These are phyloP conservation scores for Cryptosula pallasiana DNA, from an alignment of 2,888 invertebrate species.

Conservation along the genomic window DNA sequence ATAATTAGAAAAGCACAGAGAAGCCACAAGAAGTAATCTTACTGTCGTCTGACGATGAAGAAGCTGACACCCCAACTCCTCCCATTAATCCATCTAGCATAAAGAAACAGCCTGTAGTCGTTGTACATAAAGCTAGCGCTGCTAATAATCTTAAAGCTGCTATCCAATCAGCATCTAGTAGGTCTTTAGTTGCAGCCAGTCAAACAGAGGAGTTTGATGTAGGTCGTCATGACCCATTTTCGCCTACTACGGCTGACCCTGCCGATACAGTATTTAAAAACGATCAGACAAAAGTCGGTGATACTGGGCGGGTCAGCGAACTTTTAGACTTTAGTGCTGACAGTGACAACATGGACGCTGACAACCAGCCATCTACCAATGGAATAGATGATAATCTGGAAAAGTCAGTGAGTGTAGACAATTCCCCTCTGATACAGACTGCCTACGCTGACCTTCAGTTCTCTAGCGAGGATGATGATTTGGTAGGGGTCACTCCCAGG, in stretches of 20 bases:
- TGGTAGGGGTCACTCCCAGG: constrained; percentile 6
- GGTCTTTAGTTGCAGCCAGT: background rate
- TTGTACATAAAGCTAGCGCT: no score
- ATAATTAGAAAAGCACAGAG: background rate
- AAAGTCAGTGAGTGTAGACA: background rate
- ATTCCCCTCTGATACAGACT: background rate
- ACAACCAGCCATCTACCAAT: background rate
- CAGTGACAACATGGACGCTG: background rate
- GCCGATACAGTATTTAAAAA: background rate
- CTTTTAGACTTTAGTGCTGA: background rate
- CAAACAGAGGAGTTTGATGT: background rate
- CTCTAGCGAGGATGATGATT: background rate
- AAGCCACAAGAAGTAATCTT: background rate
- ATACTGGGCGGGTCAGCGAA: no score
- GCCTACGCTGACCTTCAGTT: background rate
- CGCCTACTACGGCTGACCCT: background rate
- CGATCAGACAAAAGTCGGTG: no score
- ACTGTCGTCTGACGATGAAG: background rate
- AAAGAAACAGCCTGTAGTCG: no score
- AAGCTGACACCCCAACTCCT: background rate
- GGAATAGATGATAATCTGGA: background rate
- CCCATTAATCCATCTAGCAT: background rate
- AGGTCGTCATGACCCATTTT: background rate
- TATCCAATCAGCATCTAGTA: background rate
- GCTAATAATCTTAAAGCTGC: background rate